Percentiles rank a stretch among this genome's conserved stretches.
Conservation (phyloP, 1,140 invertebrate species). For the Gonioctena quinquepunctata region DNA sequence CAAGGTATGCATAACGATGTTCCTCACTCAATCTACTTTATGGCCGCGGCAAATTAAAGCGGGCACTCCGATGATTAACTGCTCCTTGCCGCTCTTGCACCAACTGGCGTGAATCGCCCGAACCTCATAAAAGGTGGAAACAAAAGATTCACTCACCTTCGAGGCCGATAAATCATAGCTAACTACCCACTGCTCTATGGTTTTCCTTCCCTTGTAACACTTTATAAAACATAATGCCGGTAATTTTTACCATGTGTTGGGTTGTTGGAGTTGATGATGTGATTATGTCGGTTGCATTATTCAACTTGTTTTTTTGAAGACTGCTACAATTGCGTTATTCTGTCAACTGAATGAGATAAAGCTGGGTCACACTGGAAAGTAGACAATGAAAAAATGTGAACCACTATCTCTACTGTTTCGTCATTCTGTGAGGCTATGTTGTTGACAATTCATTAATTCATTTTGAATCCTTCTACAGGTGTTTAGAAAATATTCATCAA, state of each 20-base stretch:
- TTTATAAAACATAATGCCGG: background rate
- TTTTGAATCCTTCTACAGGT: too few relatives aligned
- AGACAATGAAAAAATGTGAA: too few relatives aligned
- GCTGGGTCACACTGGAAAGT: too few relatives aligned
- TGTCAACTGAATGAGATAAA: too few relatives aligned
- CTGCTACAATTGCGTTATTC: too few relatives aligned
- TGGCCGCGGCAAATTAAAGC: slow-evolving; percentile 46
- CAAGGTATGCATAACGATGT: slow-evolving; percentile 44
- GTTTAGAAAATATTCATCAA: too few relatives aligned
- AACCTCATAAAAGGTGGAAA: slow-evolving; percentile 31
- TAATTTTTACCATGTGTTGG: background rate
- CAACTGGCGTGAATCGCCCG: background rate
- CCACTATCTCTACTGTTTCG: too few relatives aligned
- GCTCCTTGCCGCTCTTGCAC: slow-evolving; percentile 28
- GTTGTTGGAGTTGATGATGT: background rate
- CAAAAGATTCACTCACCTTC: slow-evolving; percentile 33
- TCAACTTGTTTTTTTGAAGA: too few relatives aligned
- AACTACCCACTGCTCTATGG: slow-evolving; percentile 21
- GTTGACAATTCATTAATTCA: too few relatives aligned
- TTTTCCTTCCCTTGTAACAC: background rate
- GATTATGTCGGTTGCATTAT: background rate
- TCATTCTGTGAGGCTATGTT: too few relatives aligned
- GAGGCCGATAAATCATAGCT: slow-evolving; percentile 31
- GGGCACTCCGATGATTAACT: slow-evolving; percentile 46
- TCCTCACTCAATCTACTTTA: slow-evolving; percentile 50